phyloP scores from a whole-genome alignment of 2,888 invertebrate genomes.

The Drosophila siamana region DNA sequence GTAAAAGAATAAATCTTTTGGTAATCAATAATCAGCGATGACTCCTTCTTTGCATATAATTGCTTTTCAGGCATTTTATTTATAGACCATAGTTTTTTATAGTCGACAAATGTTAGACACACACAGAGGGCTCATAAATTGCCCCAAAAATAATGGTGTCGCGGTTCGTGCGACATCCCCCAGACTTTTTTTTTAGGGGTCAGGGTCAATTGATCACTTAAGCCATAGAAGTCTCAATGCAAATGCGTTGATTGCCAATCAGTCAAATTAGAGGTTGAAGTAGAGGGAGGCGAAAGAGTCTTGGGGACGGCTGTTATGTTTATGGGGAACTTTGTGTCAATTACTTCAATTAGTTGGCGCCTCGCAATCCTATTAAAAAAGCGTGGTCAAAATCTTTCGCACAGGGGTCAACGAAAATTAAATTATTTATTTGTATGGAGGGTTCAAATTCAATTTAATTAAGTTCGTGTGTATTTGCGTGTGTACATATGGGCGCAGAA shows the following conservation, averaged over 20 bases:
- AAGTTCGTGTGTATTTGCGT: not conserved
- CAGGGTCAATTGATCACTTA: conserved; percentile 17
- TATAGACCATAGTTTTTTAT: not conserved
- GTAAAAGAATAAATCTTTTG: not conserved
- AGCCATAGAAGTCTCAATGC: conserved; percentile 6
- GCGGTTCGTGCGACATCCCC: not conserved
- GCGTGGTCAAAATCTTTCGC: conserved; percentile 22
- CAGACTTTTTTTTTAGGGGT: not conserved
- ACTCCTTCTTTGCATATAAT: not conserved
- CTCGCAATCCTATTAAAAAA: conserved; percentile 19
- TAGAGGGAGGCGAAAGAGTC: not conserved
- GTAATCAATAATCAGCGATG: not conserved
- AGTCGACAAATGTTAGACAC: not conserved
- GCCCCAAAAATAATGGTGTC: not conserved
- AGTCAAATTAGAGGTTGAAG: conserved; percentile 1
- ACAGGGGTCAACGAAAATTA: conserved; percentile 26
- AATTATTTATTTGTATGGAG: conserved; percentile 26
- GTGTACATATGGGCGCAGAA: conserved; percentile 6
- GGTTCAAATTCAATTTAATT: conserved; percentile 25
- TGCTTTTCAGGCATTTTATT: not conserved
- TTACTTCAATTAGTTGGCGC: conserved; percentile 38
- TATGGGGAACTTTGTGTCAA: conserved; percentile 12
- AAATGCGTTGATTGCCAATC: conserved; percentile 18
- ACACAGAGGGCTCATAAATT: not conserved
- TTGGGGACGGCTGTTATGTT: not conserved